Conservation (phyloP, 2,888 invertebrate species). For the Apocheima hispidaria region DNA sequence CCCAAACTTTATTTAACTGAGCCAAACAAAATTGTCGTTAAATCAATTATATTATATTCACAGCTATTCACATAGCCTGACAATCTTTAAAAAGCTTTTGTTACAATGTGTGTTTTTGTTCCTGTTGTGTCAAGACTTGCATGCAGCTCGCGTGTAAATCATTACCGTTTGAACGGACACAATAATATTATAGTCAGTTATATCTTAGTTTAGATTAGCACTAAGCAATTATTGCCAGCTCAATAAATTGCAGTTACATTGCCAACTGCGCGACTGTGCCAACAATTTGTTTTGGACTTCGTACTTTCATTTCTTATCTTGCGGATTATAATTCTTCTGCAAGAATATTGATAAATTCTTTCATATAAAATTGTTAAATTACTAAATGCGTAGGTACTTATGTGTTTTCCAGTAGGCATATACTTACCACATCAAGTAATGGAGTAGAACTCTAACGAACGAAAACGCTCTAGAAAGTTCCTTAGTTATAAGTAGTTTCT, state of each 20-base stretch:
- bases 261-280: conserved; percentile 29
- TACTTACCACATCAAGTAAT: no score
- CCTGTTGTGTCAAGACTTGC: no score
- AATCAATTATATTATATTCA: no score
- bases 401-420: no score
- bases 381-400: no score
- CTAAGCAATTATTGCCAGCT: conserved; percentile 14
- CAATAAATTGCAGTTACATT: conserved; percentile 32
- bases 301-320: conserved; percentile 40
- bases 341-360: neutral
- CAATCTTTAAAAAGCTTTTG: no score
- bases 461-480: neutral
- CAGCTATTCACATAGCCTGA: no score
- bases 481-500: neutral
- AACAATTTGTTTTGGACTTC: conserved; percentile 39
- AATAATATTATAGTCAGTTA: neutral
- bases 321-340: conserved; percentile 39
- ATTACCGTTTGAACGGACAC: no score
- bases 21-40: no score
- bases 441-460: neutral
- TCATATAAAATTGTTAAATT: neutral
- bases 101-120: no score
- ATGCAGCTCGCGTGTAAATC: no score
- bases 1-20: no score
- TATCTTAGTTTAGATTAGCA: neutral